These are phyloP conservation scores for Oxystoma pomonae DNA, from an alignment of 2,888 invertebrate species.

Conservation along the genomic window DNA sequence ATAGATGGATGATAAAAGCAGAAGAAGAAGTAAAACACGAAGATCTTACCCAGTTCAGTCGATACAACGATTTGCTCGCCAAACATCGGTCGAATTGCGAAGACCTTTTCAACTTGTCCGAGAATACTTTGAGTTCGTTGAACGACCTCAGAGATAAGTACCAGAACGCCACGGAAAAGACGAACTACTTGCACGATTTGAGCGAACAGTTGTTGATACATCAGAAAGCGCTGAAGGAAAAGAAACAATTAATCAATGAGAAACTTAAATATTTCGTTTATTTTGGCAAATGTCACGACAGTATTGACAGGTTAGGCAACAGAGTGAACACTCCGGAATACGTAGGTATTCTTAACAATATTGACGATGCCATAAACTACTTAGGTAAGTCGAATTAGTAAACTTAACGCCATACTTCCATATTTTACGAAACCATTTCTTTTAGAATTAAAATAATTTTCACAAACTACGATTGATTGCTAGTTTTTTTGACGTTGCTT, in stretches of 20 bases:
- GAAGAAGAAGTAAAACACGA: constrained; percentile 67
- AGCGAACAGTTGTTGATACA: constrained; percentile 90
- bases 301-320: constrained; percentile 32
- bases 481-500: no score
- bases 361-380: constrained; percentile 84
- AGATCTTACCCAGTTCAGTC: constrained; percentile 64
- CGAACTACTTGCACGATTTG: constrained; percentile 84
- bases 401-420: no score
- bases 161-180: constrained; percentile 84
- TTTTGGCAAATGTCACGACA: constrained; percentile 48
- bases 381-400: no score
- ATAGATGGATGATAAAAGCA: constrained; percentile 66
- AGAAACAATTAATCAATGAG: constrained; percentile 75
- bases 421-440: no score
- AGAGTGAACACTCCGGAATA: constrained; percentile 67
- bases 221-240: constrained; percentile 76
- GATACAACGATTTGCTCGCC: constrained; percentile 67
- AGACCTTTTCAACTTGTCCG: constrained; percentile 55
- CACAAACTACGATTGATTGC: no score
- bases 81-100: constrained; percentile 65
- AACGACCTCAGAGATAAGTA: constrained; percentile 72
- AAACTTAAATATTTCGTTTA: constrained; percentile 83
- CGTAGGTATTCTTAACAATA: constrained; percentile 72
- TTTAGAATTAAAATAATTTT: no score
- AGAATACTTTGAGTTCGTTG: constrained; percentile 56